phyloP scores from a whole-genome alignment of 37 sponge, comb jelly and placozoan genomes.

The Mnemiopsis leidyi region DNA sequence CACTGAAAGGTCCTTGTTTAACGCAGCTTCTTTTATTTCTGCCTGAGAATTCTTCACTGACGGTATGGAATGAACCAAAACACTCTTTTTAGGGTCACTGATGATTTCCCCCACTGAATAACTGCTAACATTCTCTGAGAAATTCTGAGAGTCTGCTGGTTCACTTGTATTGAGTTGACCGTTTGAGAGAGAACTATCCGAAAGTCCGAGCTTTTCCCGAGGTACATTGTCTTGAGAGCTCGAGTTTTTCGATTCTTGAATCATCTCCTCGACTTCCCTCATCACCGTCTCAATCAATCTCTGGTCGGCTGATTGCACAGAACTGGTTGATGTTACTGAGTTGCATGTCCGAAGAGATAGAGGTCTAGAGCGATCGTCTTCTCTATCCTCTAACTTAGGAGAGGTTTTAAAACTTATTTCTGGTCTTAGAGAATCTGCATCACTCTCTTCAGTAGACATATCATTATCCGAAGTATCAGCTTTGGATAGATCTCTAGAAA shows the following conservation, averaged over 20 bases:
- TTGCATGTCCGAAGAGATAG: background rate
- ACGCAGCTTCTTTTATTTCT: background rate
- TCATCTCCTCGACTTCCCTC: background rate
- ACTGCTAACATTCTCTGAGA: background rate
- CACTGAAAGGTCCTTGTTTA: background rate
- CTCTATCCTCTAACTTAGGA: background rate
- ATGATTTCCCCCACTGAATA: background rate
- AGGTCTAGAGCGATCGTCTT: too few relatives aligned
- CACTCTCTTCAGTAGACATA: background rate
- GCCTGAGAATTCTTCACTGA: background rate
- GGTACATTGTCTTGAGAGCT: background rate
- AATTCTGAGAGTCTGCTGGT: background rate
- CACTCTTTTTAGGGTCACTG: background rate
- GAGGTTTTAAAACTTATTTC: background rate
- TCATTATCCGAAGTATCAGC: background rate
- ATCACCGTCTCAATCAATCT: background rate
- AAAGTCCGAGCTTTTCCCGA: background rate
- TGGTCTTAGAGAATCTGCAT: background rate
- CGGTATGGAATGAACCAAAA: background rate
- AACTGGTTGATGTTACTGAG: background rate
- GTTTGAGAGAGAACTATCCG: background rate
- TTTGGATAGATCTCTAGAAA: background rate
- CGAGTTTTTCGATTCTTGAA: background rate
- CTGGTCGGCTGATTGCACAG: background rate
- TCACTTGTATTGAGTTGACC: too few relatives aligned